phyloP scores from a whole-genome alignment of 1,140 invertebrate species.

The Philaenus spumarius region DNA sequence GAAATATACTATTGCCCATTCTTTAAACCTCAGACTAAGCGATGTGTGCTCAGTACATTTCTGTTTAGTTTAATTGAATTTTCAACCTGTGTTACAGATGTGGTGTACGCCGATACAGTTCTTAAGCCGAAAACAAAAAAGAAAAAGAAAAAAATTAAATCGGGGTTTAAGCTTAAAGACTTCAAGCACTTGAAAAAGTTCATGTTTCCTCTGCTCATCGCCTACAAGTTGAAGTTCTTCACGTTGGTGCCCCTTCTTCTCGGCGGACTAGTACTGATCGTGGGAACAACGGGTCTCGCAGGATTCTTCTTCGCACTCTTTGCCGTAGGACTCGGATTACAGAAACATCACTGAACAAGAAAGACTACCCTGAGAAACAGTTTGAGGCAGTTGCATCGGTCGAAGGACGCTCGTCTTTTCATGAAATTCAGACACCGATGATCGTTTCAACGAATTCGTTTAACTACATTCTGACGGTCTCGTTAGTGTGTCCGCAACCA shows the following conservation, averaged over 20 bases:
- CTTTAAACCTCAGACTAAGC: too few species aligned
- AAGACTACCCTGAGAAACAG: too few species aligned
- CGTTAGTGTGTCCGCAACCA: too few species aligned
- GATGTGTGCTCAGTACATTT: too few species aligned
- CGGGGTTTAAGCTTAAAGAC: constrained; percentile 42
- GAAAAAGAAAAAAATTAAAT: constrained; percentile 24
- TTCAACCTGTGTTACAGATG: constrained; percentile 10
- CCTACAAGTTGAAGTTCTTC: constrained; percentile 77
- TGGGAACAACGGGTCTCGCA: constrained; percentile 65
- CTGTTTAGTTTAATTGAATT: too few species aligned
- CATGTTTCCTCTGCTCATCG: constrained; percentile 63
- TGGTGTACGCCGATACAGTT: constrained; percentile 14
- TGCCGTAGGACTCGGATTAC: constrained; percentile 50
- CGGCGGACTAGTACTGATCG: constrained; percentile 61
- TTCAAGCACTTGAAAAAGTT: constrained; percentile 55
- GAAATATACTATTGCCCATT: too few species aligned
- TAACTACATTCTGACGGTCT: too few species aligned
- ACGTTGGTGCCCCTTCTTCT: constrained; percentile 66
- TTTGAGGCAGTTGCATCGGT: too few species aligned
- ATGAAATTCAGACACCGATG: too few species aligned
- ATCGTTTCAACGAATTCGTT: too few species aligned
- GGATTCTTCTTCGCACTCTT: constrained; percentile 82
- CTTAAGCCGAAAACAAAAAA: constrained; percentile 21
- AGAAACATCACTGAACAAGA: constrained; percentile 25
- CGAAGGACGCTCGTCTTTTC: too few species aligned